phyloP scores from a whole-genome alignment of 2,888 invertebrate genomes.

The Hypomecis atomaria region DNA sequence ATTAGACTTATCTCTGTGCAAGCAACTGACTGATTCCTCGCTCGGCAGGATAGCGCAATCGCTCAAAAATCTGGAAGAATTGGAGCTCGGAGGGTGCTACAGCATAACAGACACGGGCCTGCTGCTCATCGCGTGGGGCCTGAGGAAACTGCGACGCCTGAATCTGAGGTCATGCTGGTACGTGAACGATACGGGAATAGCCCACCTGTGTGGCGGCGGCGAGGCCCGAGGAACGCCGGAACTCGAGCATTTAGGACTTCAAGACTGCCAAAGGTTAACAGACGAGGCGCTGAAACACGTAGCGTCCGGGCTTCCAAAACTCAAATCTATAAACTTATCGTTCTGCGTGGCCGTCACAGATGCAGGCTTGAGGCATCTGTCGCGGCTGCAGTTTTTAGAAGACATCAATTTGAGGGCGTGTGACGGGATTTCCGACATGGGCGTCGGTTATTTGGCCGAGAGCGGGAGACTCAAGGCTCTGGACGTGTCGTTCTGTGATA shows the following conservation, averaged over 20 bases:
- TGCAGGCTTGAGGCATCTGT: constrained; percentile 94
- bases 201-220: constrained; percentile 91
- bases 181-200: constrained; percentile 95
- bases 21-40: constrained; percentile 97
- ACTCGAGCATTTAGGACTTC: constrained; percentile 93
- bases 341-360: constrained; percentile 98
- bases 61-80: constrained; percentile 92
- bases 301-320: constrained; percentile 90
- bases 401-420: constrained; percentile 96
- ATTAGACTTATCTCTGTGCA: constrained; percentile 95
- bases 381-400: constrained; percentile 92
- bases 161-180: constrained; percentile 97
- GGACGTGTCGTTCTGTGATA: constrained; percentile 98
- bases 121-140: constrained; percentile 93
- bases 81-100: constrained; percentile 96
- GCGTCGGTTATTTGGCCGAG: constrained; percentile 96
- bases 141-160: constrained; percentile 92
- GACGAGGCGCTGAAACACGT: constrained; percentile 95
- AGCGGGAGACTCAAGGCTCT: constrained; percentile 92
- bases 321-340: constrained; percentile 95
- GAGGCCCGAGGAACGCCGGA: constrained; percentile 91
- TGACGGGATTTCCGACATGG: constrained; percentile 96
- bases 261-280: constrained; percentile 97
- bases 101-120: constrained; percentile 96
- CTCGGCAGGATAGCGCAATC: constrained; percentile 93